Base-by-base conservation (phyloP, 2,888 invertebrate species). In the Elmis aenea region DNA sequence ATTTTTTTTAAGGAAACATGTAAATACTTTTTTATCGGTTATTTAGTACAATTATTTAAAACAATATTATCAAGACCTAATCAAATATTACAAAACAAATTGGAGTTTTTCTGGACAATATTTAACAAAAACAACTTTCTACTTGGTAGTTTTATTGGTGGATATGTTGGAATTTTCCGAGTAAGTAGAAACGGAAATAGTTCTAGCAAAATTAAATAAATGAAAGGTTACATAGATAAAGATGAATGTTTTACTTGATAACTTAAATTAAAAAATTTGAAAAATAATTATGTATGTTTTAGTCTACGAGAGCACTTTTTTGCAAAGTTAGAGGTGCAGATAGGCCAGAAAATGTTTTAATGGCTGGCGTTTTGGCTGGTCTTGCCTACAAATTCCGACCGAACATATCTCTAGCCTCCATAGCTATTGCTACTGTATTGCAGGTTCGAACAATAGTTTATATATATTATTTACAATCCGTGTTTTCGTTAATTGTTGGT, bases 311-410 rank as follows among this genome's bases (percentile, higher is more conserved):
- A 9, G 20, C 9, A 26, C n/a, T 20, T 1, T 11, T 11, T 23
- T 23, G n/a, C 12, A 11, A 23, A 11, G 10, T 11, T 6, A 23
- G n/a, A 6, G 23, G 23, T 2, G 12, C 10, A 2, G 12, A 9
- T 2, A 23, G 12, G n/a, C 23, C 23, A 1, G 9, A 5, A 1
- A 12, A n/a, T n/a, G n/a, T n/a, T n/a, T 28, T 74, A 11, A 69
- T 75, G 22, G 74, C 76, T 18, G 77, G 77, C 11, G 67, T 76
- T 51, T 56, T 75, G 33, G 72, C 76, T 1, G 76, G 76, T 3
- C 52, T 67, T 1, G 71, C 75, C 2, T 73, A 75, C 53, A 51
- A 68, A 5, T 71, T 75, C 1, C 62, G 73, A 3, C 76, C 76
- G 0, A 74, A 73, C 9, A 62, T 71, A n/a, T 72, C 75, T 10